Evolutionary conservation across 2,113 vertebrate genomes (phyloP).

Genomic region (Engraulis encrasicolus): DNA sequence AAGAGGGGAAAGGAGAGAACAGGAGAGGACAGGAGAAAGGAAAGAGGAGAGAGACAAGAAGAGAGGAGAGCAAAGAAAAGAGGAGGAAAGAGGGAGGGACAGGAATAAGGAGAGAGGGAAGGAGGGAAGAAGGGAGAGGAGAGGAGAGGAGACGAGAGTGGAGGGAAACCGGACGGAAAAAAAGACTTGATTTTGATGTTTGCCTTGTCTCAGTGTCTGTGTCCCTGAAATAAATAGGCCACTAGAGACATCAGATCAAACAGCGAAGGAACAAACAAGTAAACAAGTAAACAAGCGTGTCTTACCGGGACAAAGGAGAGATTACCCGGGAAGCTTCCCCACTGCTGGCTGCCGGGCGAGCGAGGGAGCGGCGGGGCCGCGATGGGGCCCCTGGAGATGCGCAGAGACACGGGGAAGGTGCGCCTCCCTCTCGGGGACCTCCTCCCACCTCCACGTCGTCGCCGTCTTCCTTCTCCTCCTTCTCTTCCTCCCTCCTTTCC

Average conservation of each 20-base stretch:
- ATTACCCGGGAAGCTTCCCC: conserved; percentile 85
- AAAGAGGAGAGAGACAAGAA: not conserved
- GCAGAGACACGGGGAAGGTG: conserved; percentile 82
- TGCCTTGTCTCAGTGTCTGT: not conserved
- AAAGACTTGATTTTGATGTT: too few species aligned
- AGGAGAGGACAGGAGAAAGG: too few species aligned
- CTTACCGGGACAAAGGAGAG: conserved; percentile 89
- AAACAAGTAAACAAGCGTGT: not conserved
- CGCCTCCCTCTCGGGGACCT: conserved; percentile 51
- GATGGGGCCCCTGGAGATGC: conserved; percentile 86
- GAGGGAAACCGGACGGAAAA: too few species aligned
- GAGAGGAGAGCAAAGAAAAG: too few species aligned
- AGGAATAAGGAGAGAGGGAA: not conserved
- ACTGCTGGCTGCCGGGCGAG: conserved; percentile 51
- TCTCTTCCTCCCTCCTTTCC: too few species aligned
- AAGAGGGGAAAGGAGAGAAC: not conserved
- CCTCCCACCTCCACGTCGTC: conserved; percentile 47
- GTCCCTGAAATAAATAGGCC: not conserved
- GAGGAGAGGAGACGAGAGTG: too few species aligned
- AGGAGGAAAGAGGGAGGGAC: too few species aligned
- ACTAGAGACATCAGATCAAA: not conserved
- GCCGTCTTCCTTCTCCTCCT: conserved; percentile 43
- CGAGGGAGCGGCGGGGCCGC: conserved; percentile 82
- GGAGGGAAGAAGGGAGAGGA: too few species aligned
- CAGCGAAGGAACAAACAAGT: too few species aligned